These are phyloP conservation scores for Psococerastis gibbosa DNA, from an alignment of 2,888 invertebrate genomes.

Conservation along the genomic window DNA sequence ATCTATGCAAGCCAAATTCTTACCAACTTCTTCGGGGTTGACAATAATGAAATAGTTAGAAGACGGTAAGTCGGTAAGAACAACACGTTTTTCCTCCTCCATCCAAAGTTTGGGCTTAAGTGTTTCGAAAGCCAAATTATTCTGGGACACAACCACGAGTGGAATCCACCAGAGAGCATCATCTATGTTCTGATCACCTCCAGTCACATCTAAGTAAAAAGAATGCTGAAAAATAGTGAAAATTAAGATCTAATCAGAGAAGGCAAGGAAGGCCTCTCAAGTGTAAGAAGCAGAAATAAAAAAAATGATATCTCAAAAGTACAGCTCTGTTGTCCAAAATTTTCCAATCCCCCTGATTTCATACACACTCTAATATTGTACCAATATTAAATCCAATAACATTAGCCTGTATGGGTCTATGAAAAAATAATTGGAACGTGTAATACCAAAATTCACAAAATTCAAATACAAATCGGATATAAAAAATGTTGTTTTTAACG, in stretches of 20 bases:
- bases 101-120: slow-evolving; percentile 43
- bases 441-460: no score
- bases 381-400: no score
- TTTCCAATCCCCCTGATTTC: not conserved
- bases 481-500: no score
- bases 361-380: no score
- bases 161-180: slow-evolving; percentile 54
- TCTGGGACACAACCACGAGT: slow-evolving; percentile 37
- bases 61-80: slow-evolving; percentile 32
- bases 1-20: no score
- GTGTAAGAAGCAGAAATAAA: no score
- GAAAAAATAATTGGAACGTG: no score
- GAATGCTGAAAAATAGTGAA: slow-evolving; percentile 14
- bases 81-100: slow-evolving; percentile 32
- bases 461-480: no score
- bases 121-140: slow-evolving; percentile 37
- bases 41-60: slow-evolving; percentile 50
- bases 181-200: slow-evolving; percentile 15
- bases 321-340: not conserved
- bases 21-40: slow-evolving; percentile 70
- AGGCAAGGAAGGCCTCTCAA: no score
- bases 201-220: slow-evolving; percentile 16
- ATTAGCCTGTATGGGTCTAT: no score
- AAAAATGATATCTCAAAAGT: slow-evolving; percentile 17
- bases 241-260: no score